Base-by-base conservation (phyloP, 2,888 invertebrate genomes). In the Drosophila multiciliata region DNA sequence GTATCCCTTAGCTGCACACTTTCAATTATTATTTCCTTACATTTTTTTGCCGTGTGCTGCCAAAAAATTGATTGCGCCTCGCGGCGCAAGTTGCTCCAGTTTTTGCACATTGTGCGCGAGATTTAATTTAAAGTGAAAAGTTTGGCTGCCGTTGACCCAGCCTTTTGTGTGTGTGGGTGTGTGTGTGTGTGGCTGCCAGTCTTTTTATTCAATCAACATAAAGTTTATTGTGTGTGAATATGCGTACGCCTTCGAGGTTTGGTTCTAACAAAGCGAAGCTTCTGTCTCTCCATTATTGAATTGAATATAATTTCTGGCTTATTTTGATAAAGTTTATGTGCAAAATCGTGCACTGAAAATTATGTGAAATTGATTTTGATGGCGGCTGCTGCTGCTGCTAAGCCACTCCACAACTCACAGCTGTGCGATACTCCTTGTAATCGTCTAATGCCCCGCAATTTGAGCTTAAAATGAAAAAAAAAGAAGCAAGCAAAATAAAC, bases 51-150 rank as follows among this genome's bases (percentile, higher is more conserved):
- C 29, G 33, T 40, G 57, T 57, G 53, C 26, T 68, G 64, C 60
- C 50, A 61, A 75, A 73, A 80, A 82, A 82, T 75, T 82, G 75
- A 82, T 80, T 78, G 61, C 35, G 81, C 75, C 82, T 80, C 60
- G 71, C 75, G 78, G 80, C 78, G 55, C 77, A 78, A 61, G 40
- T 42, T 78, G 74, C 53, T 75, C 68, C 70, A 76, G 29, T 78
- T 81, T 75, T 75, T 59, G 54, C 60, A 69, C 65, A 59, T 52
- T 55, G 48, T 73, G 70, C 49, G 63, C 68, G 49, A 83, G 85
- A 85, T 87, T 87, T 85, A 87, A 87, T 83, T 82, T 80, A 71
- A 83, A 83, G 80, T 82, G 78, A 87, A 87, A 83, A 83, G 85
- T 83, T 83, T 82, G 80, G 52, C 69, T 87, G 72, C 77, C 77